Evolutionary conservation across 2,113 vertebrate genomes (phyloP), one percentile per base, ranked within the genome.

Genomic region (Corydoras maculifer): DNA sequence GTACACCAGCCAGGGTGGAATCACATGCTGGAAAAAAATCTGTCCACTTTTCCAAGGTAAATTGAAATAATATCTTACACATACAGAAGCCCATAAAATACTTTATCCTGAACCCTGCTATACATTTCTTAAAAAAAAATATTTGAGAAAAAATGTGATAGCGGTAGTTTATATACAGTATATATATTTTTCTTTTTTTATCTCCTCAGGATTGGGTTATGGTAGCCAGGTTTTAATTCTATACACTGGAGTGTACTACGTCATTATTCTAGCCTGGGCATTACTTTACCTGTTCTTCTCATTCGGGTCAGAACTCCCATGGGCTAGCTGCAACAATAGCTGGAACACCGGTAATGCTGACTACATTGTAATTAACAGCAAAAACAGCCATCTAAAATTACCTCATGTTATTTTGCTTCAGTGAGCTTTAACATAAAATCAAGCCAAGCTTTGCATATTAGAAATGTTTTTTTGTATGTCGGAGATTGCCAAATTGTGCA

Each of bases 261-360:
- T 98, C 81, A 62, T 99, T 53, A 95, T 99, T 73, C 86, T 98
- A 86, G 94, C 96, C 59, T 99, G 96, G 95, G 84, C 94, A 3
- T 89, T 96, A 79, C 94, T 98, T 80, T 98, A 94, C 86, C 89
- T 99, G 80, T 94, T 96, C 80, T 94, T 87, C 72, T 97, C 93
- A 0, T 94, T 98, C 83, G 91, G 82, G 30, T 78, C 87, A 0
- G 85, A 93, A 75, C 91, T 98, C 12, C 94, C 95, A 1, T 98
- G 95, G 95, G 90, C 93, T 29, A 94, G 84, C 81, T 98, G 95
- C 58, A 70, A 77, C 72, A 92, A 98, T 0, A 88, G 87, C 63
- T 99, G 96, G 94, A 98, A 99, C 75, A 96, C 94, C 85, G 92
- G 95, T 98, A 78, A n/a, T 31, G 63, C 75, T 10, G 48, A 9